phyloP scores from a whole-genome alignment of 2,113 vertebrate species.

The Hyperopisus bebe region DNA sequence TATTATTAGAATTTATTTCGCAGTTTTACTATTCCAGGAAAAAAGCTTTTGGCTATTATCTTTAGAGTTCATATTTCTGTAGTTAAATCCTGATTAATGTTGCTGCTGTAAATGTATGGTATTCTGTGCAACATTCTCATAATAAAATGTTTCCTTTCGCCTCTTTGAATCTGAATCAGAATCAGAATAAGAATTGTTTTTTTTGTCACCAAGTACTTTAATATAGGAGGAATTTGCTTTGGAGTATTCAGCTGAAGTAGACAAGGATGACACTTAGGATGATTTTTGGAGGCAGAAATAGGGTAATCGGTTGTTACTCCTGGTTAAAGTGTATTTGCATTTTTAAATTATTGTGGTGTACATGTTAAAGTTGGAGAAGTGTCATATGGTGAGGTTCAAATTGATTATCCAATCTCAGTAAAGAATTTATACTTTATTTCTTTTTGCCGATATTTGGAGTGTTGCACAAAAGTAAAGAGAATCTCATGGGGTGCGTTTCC shows the following conservation, averaged over 20 bases:
- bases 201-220: not conserved
- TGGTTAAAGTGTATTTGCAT: not conserved
- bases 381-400: not conserved
- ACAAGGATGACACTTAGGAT: not conserved
- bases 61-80: not conserved
- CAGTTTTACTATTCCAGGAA: not conserved
- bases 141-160: not conserved
- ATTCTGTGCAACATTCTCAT: not conserved
- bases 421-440: not conserved
- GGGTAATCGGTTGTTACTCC: not conserved
- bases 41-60: constrained; percentile 1
- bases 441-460: not conserved
- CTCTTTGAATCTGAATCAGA: not conserved
- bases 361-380: not conserved
- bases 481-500: not conserved
- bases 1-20: not conserved
- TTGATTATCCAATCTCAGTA: not conserved
- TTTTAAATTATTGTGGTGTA: not conserved
- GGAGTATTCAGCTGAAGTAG: not conserved
- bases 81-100: not conserved
- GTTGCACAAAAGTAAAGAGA: not conserved
- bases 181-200: not conserved
- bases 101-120: not conserved
- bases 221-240: not conserved
- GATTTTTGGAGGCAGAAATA: not conserved